Percentiles rank a stretch among this genome's conserved stretches.
These are phyloP conservation scores for Oligia latruncula DNA, from an alignment of 2,888 invertebrate species.

Conservation along the genomic window DNA sequence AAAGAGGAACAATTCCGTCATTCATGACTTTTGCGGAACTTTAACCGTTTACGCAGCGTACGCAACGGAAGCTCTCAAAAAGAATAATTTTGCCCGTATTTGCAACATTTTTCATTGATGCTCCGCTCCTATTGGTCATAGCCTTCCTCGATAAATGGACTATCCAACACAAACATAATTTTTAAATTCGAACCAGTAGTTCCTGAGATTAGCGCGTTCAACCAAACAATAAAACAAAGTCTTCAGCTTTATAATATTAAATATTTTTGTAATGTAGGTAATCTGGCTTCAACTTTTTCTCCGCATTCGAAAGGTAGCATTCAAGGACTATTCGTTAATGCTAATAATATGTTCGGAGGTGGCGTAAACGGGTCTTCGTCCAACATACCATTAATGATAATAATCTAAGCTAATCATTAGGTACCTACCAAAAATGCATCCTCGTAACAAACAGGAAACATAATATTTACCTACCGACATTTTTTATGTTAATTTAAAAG, in stretches of 20 bases:
- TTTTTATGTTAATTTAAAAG: slow-evolving; percentile 66
- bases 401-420: slow-evolving; percentile 57
- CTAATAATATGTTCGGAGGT: slow-evolving; percentile 44
- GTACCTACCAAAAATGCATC: slow-evolving; percentile 63
- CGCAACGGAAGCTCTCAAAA: too few relatives aligned
- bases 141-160: not conserved
- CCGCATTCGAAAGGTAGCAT: slow-evolving; percentile 30
- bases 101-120: too few relatives aligned
- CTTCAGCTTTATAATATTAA: too few relatives aligned
- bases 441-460: slow-evolving; percentile 64
- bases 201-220: too few relatives aligned
- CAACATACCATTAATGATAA: slow-evolving; percentile 45
- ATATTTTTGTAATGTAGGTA: too few relatives aligned
- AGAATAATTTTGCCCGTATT: too few relatives aligned
- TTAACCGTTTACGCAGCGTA: too few relatives aligned
- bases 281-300: slow-evolving; percentile 21
- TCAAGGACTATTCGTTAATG: slow-evolving; percentile 44
- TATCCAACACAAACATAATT: too few relatives aligned
- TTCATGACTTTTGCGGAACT: too few relatives aligned
- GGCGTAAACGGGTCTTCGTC: slow-evolving; percentile 54
- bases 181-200: too few relatives aligned
- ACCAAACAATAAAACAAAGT: too few relatives aligned
- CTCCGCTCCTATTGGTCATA: not conserved
- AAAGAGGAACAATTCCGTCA: too few relatives aligned
- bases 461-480: slow-evolving; percentile 55